phyloP scores from a whole-genome alignment of 2,888 invertebrate genomes.

The Zootermopsis nevadensis region DNA sequence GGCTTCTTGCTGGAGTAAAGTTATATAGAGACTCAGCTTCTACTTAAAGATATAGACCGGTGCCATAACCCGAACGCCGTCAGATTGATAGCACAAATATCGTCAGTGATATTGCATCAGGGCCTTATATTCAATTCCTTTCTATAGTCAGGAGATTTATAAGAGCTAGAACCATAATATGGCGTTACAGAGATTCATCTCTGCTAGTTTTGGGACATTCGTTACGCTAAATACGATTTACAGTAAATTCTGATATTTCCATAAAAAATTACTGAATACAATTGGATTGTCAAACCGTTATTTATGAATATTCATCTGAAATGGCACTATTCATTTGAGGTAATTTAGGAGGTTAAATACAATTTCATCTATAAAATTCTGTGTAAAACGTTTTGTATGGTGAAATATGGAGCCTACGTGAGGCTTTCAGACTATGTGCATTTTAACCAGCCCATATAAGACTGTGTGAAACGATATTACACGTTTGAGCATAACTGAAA shows the following conservation, averaged over 20 bases:
- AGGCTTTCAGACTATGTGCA: too few relatives aligned
- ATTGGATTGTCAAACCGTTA: too few relatives aligned
- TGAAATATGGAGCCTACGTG: too few relatives aligned
- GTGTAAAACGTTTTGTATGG: too few relatives aligned
- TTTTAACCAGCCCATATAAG: too few relatives aligned
- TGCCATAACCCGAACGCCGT: slow-evolving; percentile 9
- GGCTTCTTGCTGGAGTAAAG: neutral
- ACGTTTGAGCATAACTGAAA: too few relatives aligned
- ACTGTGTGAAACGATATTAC: too few relatives aligned
- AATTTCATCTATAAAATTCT: too few relatives aligned
- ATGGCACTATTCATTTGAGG: too few relatives aligned
- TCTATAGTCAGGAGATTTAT: neutral
- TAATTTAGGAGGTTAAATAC: too few relatives aligned
- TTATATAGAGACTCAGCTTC: slow-evolving; percentile 9
- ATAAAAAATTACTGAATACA: too few relatives aligned
- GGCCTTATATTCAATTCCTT: slow-evolving; percentile 6
- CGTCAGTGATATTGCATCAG: neutral
- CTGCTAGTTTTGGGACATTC: neutral
- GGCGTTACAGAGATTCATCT: neutral
- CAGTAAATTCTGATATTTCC: neutral
- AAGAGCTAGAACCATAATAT: neutral
- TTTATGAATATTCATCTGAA: too few relatives aligned
- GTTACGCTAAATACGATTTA: neutral
- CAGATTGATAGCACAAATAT: slow-evolving; percentile 10
- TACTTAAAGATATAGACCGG: neutral